These are phyloP conservation scores for Adoxophyes honmai DNA, from an alignment of 1,140 invertebrate species.

Conservation along the genomic window DNA sequence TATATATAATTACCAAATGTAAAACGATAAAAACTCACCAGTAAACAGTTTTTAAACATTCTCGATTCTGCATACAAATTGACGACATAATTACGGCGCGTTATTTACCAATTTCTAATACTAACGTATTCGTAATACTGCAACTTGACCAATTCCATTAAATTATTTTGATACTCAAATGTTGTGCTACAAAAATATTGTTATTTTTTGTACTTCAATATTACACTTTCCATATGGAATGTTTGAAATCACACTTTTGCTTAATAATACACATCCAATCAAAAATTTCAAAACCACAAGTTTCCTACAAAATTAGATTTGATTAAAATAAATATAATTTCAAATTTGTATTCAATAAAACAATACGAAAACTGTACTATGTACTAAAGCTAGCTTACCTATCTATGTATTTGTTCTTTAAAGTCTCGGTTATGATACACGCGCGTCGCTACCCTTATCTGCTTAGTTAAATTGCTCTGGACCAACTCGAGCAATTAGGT, in stretches of 20 bases:
- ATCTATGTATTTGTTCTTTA: conserved; percentile 48
- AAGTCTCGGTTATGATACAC: conserved; percentile 51
- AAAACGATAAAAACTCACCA: conserved; percentile 52
- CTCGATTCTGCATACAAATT: conserved; percentile 43
- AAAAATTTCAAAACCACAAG: conserved; percentile 45
- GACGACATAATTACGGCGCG: conserved; percentile 36
- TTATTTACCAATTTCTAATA: conserved; percentile 39
- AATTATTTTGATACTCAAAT: conserved; percentile 39
- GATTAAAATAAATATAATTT: conserved; percentile 64
- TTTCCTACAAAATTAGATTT: conserved; percentile 46
- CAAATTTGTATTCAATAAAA: conserved; percentile 35
- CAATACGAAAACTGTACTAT: conserved; percentile 42
- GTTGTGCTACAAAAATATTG: conserved; percentile 72
- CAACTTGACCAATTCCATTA: conserved; percentile 53
- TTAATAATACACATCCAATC: conserved; percentile 54
- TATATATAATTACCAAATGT: conserved; percentile 57
- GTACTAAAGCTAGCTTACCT: conserved; percentile 39
- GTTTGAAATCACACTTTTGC: conserved; percentile 67
- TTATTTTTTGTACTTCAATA: conserved; percentile 71
- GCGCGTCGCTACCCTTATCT: conserved; percentile 20
- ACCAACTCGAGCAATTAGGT: neutral
- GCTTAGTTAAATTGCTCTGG: neutral
- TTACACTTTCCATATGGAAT: conserved; percentile 70
- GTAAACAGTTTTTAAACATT: conserved; percentile 40
- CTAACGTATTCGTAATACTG: conserved; percentile 64